Evolutionary conservation across 2,888 invertebrate species (phyloP).

Genomic region (Zaprionus lineosus): DNA sequence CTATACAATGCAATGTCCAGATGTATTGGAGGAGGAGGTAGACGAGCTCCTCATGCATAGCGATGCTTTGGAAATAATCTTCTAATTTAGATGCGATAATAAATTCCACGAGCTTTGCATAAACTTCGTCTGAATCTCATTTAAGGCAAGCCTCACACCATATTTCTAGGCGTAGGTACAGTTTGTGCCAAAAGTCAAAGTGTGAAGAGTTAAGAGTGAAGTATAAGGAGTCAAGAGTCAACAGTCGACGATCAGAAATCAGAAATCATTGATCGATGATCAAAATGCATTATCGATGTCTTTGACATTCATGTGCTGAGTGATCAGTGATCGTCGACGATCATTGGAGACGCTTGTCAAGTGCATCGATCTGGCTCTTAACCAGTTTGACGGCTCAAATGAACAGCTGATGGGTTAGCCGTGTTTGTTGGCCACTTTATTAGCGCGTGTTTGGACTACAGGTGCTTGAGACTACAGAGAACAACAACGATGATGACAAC

Average conservation of each 20-base stretch:
- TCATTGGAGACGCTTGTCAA: constrained; percentile 48
- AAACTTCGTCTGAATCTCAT: too few species aligned
- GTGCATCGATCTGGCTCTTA: constrained; percentile 49
- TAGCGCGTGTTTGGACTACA: constrained; percentile 51
- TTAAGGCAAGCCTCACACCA: too few species aligned
- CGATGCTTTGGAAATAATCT: constrained; percentile 20
- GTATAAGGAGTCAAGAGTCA: too few species aligned
- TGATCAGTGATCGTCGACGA: constrained; percentile 15
- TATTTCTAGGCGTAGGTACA: too few species aligned
- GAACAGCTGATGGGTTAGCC: constrained; percentile 46
- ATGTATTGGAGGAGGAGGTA: constrained; percentile 14
- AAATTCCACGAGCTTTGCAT: too few species aligned
- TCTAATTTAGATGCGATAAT: too few species aligned
- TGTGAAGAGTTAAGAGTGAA: too few species aligned
- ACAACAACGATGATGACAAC: neutral
- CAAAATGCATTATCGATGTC: constrained; percentile 48
- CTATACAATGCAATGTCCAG: constrained; percentile 23
- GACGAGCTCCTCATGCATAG: constrained; percentile 31
- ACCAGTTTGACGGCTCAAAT: constrained; percentile 50
- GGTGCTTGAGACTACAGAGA: constrained; percentile 41
- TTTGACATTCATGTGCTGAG: constrained; percentile 41
- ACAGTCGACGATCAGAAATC: neutral
- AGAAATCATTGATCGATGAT: constrained; percentile 14
- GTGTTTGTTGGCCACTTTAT: constrained; percentile 37
- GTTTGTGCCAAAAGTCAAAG: too few species aligned